Base-by-base conservation (phyloP, 1,140 invertebrate species). In the Drosophila paulistorum region DNA sequence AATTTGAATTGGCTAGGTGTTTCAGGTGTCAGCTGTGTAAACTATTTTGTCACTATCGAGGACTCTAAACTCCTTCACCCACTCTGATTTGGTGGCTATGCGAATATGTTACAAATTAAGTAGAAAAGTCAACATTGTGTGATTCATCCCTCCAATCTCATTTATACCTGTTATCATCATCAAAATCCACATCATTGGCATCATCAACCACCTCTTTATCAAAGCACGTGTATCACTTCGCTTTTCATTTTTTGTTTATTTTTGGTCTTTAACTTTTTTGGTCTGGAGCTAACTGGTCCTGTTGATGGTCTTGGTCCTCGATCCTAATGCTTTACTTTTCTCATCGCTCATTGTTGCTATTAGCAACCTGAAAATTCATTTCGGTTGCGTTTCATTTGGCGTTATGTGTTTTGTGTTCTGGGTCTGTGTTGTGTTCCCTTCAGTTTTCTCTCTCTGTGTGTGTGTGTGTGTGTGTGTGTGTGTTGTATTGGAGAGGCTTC, bases 11-110 rank as follows among this genome's bases (percentile, higher is more conserved):
- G 71, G 70, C 71, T 71, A 67, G 54, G n/a, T 58, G 64, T 66
- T 72, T 80, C 84, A 87, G 84, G 80, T 87, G 84, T 81, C 84
- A 87, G 80, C 84, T 87, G 84, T 74, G 75, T 70, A 83, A 71
- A 87, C 65, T 37, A 30, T 39, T 33, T 23, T 45, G 1, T 23
- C 11, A 17, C 37, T 13, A 39, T 13, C 35, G 6, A 37, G 10
- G 3, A 11, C 37, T 13, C 37, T 13, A 1, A 39, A 11, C 37
- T 39, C 11, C 37, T 13, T 14, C 20, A 41, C n/a, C 42, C 51
- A 42, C 39, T 42, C 37, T 33, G 5, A 37, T 57, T n/a, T 30
- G 65, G 58, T 1, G 55, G 48, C 72, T 74, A 20, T 55, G 39
- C 61, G 61, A 60, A 59, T 73, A 82, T 66, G 71, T 77, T 75